phyloP scores from a whole-genome alignment of 2,797 vertebrate genomes.

The Basileuterus tristriatus region DNA sequence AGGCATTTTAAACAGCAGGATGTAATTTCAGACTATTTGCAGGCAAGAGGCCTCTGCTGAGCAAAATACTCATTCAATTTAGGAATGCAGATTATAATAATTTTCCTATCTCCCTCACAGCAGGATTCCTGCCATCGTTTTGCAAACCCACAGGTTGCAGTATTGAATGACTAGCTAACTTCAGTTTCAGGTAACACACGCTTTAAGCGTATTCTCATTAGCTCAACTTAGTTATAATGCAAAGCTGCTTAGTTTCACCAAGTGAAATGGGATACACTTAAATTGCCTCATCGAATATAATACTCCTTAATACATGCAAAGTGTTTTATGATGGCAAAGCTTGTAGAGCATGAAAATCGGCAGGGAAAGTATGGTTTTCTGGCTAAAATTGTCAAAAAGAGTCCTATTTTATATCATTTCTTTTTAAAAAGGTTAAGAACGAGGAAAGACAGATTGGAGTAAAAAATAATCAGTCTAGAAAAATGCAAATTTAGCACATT shows the following conservation, averaged over 20 bases:
- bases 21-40: constrained; percentile 73
- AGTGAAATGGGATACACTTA: constrained; percentile 63
- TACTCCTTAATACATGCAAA: constrained; percentile 67
- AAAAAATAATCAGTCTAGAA: constrained; percentile 9
- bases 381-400: constrained; percentile 52
- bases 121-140: constrained; percentile 68
- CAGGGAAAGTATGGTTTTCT: constrained; percentile 39
- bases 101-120: constrained; percentile 75
- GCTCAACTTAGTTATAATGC: constrained; percentile 63
- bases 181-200: constrained; percentile 54
- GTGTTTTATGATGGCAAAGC: constrained; percentile 65
- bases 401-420: neutral
- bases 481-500: constrained; percentile 27
- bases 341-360: constrained; percentile 56
- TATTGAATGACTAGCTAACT: constrained; percentile 63
- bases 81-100: constrained; percentile 77
- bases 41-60: constrained; percentile 76
- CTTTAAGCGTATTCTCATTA: constrained; percentile 56
- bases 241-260: constrained; percentile 64
- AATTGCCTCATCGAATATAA: constrained; percentile 63
- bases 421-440: constrained; percentile 19
- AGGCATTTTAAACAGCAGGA: constrained; percentile 69
- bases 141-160: constrained; percentile 61
- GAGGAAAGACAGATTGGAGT: neutral
- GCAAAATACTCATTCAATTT: constrained; percentile 77